Conservation (phyloP, 2,113 vertebrate species). For the Lophotis ruficrista region DNA sequence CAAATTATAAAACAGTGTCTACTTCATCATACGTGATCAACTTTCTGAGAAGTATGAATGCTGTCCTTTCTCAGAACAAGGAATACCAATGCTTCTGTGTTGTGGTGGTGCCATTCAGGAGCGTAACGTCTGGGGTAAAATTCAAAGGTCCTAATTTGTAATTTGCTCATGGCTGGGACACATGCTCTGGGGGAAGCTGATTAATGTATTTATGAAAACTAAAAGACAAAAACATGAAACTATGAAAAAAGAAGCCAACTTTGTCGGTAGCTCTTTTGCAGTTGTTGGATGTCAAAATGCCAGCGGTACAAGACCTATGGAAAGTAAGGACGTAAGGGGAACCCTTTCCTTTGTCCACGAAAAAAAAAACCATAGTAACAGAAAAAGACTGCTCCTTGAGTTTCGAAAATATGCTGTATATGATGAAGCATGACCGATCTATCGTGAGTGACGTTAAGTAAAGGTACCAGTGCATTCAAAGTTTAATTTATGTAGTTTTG, state of each 20-base stretch:
- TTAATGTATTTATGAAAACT: not conserved
- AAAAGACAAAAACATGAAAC: not conserved
- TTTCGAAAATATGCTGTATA: not conserved
- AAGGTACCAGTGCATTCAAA: not conserved
- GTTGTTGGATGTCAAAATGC: not conserved
- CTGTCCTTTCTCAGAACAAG: not conserved
- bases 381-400: not conserved
- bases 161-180: rapidly evolving
- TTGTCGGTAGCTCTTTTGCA: not conserved
- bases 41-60: not conserved
- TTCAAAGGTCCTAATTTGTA: not conserved
- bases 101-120: not conserved
- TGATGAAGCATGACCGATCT: not conserved
- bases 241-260: not conserved
- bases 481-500: conserved; percentile 28
- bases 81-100: not conserved
- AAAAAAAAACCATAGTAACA: not conserved
- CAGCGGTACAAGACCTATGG: rapidly evolving
- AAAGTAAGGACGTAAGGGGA: not conserved
- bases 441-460: not conserved
- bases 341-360: not conserved
- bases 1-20: not conserved
- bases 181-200: not conserved
- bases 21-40: rapidly evolving
- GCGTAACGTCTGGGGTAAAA: not conserved